phyloP scores from a whole-genome alignment of 2,113 vertebrate genomes.

The Nesogale talazaci region DNA sequence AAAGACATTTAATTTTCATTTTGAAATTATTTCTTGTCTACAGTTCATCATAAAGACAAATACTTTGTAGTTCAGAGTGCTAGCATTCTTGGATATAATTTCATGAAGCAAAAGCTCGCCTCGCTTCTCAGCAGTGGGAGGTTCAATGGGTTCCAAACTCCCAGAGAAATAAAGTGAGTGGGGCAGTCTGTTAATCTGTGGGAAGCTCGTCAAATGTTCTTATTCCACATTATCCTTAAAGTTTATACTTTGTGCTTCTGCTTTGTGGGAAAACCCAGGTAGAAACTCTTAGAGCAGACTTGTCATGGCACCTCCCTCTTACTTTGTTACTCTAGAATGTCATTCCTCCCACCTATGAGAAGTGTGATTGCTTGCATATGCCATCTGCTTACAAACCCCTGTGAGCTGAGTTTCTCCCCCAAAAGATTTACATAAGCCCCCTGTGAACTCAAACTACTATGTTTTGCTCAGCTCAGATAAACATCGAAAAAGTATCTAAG shows the following conservation, averaged over 20 bases:
- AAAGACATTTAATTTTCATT: not conserved
- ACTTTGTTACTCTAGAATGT: slow-evolving; percentile 80
- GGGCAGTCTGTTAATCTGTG: slow-evolving; percentile 18
- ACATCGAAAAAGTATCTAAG: slow-evolving; percentile 81
- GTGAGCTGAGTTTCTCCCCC: slow-evolving; percentile 77
- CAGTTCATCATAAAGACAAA: not conserved
- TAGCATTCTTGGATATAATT: not conserved
- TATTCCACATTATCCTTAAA: slow-evolving; percentile 25
- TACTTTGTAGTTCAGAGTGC: not conserved
- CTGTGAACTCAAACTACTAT: slow-evolving; percentile 81
- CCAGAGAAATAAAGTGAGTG: not conserved
- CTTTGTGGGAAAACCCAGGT: slow-evolving; percentile 73
- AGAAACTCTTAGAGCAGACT: slow-evolving; percentile 76
- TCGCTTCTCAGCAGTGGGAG: slow-evolving; percentile 15
- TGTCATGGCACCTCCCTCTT: slow-evolving; percentile 75
- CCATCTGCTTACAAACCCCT: slow-evolving; percentile 82
- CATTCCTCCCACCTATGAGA: slow-evolving; percentile 79
- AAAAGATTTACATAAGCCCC: slow-evolving; percentile 81
- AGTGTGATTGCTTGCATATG: slow-evolving; percentile 76
- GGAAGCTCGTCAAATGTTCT: not conserved
- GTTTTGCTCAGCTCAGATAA: slow-evolving; percentile 83
- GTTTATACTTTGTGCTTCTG: slow-evolving; percentile 51
- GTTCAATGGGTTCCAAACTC: slow-evolving; percentile 22
- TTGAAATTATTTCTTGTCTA: not conserved
- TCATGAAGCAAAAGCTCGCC: not conserved